Conservation (phyloP, 1,140 invertebrate species). For the Homalodisca vitripennis region DNA sequence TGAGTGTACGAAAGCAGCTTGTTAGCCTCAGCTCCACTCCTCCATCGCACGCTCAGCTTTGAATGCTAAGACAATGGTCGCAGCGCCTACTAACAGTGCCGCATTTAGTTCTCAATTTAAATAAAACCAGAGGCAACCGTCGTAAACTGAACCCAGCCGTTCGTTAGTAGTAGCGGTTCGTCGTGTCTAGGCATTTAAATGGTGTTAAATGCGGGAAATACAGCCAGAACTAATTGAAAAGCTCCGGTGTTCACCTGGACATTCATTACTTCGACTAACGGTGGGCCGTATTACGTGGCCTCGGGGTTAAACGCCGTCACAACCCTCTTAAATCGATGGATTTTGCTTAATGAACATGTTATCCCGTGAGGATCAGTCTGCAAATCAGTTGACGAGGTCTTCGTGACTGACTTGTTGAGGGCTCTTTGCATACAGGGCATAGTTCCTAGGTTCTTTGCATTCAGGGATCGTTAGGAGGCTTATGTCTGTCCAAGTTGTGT, state of each 20-base stretch:
- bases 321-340: neutral
- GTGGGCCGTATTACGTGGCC: neutral
- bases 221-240: slow-evolving; percentile 22
- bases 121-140: neutral
- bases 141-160: slow-evolving; percentile 5
- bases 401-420: too few species aligned
- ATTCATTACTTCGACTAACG: slow-evolving; percentile 9
- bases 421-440: too few species aligned
- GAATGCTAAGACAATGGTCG: too few species aligned
- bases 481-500: too few species aligned
- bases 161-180: neutral
- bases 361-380: neutral
- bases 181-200: slow-evolving; percentile 22
- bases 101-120: slow-evolving; percentile 21
- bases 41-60: too few species aligned
- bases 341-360: slow-evolving; percentile 25
- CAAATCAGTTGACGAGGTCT: slow-evolving; percentile 1
- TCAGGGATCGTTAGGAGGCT: too few species aligned
- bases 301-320: too few species aligned
- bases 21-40: too few species aligned
- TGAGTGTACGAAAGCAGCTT: too few species aligned
- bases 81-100: too few species aligned
- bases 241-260: neutral
- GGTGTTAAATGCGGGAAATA: slow-evolving; percentile 21
- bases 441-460: too few species aligned